These are phyloP conservation scores for Enteromius argenteus DNA, from an alignment of 2,797 vertebrate species.

Conservation along the genomic window DNA sequence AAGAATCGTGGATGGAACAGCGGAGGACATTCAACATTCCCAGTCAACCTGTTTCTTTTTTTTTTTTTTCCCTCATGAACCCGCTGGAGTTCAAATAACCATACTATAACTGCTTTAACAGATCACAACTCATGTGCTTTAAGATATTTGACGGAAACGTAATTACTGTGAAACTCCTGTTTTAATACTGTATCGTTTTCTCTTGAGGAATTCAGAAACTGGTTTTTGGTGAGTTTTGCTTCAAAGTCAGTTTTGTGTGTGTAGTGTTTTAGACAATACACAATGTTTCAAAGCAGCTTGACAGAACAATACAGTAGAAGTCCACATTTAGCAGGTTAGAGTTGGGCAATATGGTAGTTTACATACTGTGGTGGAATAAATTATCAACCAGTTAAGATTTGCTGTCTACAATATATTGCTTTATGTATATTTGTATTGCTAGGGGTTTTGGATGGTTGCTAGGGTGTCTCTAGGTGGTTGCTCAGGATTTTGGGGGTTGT, in stretches of 20 bases:
- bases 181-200: neutral
- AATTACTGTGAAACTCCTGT: neutral
- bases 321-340: neutral
- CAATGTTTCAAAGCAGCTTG: neutral
- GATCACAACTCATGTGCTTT: conserved; percentile 30
- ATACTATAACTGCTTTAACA: conserved; percentile 35
- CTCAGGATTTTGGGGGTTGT: neutral
- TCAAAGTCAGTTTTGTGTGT: neutral
- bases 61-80: conserved; percentile 11
- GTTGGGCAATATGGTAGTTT: neutral
- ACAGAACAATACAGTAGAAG: neutral
- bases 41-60: conserved; percentile 41
- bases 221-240: neutral
- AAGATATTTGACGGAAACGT: conserved; percentile 22
- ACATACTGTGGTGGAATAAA: neutral
- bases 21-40: conserved; percentile 40
- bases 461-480: neutral
- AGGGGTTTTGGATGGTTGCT: neutral
- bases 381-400: neutral
- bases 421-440: neutral
- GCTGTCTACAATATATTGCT: neutral
- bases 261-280: neutral
- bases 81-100: conserved; percentile 26
- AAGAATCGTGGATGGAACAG: conserved; percentile 44
- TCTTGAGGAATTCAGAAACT: neutral